Conservation (phyloP, 2,888 invertebrate genomes). For the Plemyria rubiginata region DNA sequence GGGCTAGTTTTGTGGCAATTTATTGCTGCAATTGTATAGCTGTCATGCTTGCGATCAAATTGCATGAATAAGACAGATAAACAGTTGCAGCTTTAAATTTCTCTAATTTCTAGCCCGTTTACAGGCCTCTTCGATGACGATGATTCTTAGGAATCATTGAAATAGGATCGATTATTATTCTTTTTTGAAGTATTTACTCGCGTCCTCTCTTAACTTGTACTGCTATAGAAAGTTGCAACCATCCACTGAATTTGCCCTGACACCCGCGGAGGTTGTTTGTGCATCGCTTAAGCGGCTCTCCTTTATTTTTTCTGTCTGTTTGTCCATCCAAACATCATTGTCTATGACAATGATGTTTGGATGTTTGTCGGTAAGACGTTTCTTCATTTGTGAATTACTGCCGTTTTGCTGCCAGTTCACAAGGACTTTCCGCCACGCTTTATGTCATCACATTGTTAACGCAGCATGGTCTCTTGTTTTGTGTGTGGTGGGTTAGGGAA, state of each 20-base stretch:
- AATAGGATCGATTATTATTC: too few species aligned
- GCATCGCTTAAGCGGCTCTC: constrained; percentile 55
- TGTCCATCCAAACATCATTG: too few species aligned
- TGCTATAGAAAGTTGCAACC: constrained; percentile 41
- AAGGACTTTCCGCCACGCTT: constrained; percentile 10
- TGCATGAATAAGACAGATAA: too few species aligned
- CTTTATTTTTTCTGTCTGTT: constrained; percentile 46
- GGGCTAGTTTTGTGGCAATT: too few species aligned
- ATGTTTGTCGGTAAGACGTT: constrained; percentile 36
- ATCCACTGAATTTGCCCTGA: constrained; percentile 56
- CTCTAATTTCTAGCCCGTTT: too few species aligned
- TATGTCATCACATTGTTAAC: constrained; percentile 3
- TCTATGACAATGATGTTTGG: constrained; percentile 41
- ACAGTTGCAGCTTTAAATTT: too few species aligned
- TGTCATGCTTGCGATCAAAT: too few species aligned
- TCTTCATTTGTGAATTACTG: constrained; percentile 38
- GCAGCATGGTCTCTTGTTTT: constrained; percentile 2
- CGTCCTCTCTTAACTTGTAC: constrained; percentile 49
- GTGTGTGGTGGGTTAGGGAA: background rate
- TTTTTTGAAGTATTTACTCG: constrained; percentile 8
- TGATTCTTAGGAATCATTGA: too few species aligned
- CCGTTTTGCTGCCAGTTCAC: constrained; percentile 25
- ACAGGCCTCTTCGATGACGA: too few species aligned
- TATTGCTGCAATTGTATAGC: too few species aligned
- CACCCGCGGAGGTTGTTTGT: constrained; percentile 65